phyloP scores from a whole-genome alignment of 1,140 invertebrate genomes.

The Ditylenchus dipsaci region DNA sequence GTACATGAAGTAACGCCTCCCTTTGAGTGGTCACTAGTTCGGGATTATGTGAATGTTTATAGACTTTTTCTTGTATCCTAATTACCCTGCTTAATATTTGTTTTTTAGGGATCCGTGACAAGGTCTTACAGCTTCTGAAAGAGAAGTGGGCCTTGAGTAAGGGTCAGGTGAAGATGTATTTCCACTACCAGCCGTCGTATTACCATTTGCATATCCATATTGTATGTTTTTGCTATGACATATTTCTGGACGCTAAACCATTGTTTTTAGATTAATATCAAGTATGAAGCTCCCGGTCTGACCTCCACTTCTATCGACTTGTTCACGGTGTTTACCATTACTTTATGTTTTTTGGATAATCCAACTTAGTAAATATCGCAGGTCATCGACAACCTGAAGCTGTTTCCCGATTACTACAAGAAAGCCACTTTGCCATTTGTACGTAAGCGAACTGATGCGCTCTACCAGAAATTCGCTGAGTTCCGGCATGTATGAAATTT shows the following conservation, averaged over 20 bases:
- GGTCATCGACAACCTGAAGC: conserved; percentile 84
- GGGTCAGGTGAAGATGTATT: conserved; percentile 66
- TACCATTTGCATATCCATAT: conserved; percentile 91
- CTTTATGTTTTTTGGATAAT: not conserved
- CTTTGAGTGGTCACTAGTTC: no score
- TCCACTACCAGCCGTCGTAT: conserved; percentile 94
- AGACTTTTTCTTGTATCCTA: no score
- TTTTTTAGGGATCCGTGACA: conserved; percentile 25
- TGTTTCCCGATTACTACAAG: conserved; percentile 76
- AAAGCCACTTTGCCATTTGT: conserved; percentile 68
- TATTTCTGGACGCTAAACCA: conserved; percentile 64
- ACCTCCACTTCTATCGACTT: conserved; percentile 65
- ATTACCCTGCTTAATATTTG: no score
- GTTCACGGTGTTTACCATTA: not conserved
- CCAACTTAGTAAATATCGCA: not conserved
- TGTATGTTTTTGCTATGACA: not conserved
- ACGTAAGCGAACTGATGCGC: conserved; percentile 21
- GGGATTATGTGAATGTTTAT: no score
- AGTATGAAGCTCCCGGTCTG: conserved; percentile 65
- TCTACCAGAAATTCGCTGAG: conserved; percentile 23
- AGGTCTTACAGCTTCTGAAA: conserved; percentile 19
- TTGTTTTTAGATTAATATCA: conserved; percentile 68
- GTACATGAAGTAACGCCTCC: no score
- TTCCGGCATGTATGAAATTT: conserved; percentile 33
- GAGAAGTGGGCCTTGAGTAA: conserved; percentile 35